Percentiles rank a stretch among this genome's conserved stretches.
Evolutionary conservation across 2,888 invertebrate species (phyloP).

Genomic region (Volucella bombylans): DNA sequence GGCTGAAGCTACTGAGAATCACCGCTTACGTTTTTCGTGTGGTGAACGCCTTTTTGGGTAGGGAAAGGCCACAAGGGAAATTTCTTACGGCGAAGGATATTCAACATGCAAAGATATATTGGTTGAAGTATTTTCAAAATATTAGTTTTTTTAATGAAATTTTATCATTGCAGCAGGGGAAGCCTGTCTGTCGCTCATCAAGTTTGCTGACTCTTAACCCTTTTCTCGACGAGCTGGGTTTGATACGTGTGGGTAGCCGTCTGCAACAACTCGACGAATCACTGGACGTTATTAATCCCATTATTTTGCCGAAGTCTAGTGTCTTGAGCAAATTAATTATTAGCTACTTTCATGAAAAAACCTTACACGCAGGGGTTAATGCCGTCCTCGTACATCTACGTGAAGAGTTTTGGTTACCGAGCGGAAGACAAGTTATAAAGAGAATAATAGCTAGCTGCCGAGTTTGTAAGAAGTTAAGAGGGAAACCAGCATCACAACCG

Average conservation of each 20-base stretch:
- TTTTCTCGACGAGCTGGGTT: constrained; percentile 5
- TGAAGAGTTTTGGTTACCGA: constrained; percentile 23
- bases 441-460: constrained; percentile 4
- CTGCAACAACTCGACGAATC: not conserved
- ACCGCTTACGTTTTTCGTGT: no score
- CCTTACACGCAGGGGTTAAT: constrained; percentile 31
- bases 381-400: constrained; percentile 18
- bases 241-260: constrained; percentile 9
- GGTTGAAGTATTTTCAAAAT: no score
- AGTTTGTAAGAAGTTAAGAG: constrained; percentile 7
- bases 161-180: no score
- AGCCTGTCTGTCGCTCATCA: constrained; percentile 16
- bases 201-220: constrained; percentile 30
- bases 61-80: no score
- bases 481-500: constrained; percentile 26
- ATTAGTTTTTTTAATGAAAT: no score
- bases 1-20: no score
- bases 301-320: constrained; percentile 16
- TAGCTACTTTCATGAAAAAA: constrained; percentile 11
- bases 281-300: not conserved
- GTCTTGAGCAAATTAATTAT: constrained; percentile 6
- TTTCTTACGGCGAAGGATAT: no score
- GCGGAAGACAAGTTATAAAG: constrained; percentile 35
- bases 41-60: no score
- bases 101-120: no score